phyloP scores from a whole-genome alignment of 2,888 invertebrate species.

The Drosophila merina region DNA sequence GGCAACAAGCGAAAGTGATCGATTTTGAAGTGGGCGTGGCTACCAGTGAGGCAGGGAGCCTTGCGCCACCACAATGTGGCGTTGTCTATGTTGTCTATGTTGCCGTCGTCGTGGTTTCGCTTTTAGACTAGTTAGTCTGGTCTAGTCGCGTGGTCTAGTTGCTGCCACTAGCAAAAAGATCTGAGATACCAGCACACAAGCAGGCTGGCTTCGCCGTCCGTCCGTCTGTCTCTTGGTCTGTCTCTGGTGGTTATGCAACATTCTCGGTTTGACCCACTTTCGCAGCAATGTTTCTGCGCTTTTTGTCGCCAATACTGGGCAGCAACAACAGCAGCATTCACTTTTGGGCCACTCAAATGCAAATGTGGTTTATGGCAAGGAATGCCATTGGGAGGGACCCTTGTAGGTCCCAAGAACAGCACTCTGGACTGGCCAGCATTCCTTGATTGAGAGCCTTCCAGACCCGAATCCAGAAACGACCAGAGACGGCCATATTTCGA shows the following conservation, averaged over 20 bases:
- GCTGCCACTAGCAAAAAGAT: constrained; percentile 67
- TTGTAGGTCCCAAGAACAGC: constrained; percentile 23
- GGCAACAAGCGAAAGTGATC: constrained; percentile 75
- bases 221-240: constrained; percentile 1
- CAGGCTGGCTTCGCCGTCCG: constrained; percentile 8
- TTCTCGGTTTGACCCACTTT: constrained; percentile 79
- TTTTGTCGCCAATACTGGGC: constrained; percentile 60
- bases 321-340: constrained; percentile 67
- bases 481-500: constrained; percentile 17
- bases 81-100: too few relatives aligned
- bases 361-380: constrained; percentile 31
- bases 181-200: constrained; percentile 62
- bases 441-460: neutral
- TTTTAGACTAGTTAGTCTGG: constrained; percentile 3
- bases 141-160: constrained; percentile 71
- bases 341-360: constrained; percentile 44
- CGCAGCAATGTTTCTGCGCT: constrained; percentile 47
- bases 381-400: constrained; percentile 13
- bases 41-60: constrained; percentile 43
- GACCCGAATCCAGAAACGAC: neutral
- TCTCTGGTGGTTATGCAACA: constrained; percentile 65
- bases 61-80: constrained; percentile 59
- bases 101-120: constrained; percentile 30
- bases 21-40: constrained; percentile 79
- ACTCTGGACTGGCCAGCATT: neutral